Conservation (phyloP, 2,888 invertebrate genomes). For the Macrophya annulata region DNA sequence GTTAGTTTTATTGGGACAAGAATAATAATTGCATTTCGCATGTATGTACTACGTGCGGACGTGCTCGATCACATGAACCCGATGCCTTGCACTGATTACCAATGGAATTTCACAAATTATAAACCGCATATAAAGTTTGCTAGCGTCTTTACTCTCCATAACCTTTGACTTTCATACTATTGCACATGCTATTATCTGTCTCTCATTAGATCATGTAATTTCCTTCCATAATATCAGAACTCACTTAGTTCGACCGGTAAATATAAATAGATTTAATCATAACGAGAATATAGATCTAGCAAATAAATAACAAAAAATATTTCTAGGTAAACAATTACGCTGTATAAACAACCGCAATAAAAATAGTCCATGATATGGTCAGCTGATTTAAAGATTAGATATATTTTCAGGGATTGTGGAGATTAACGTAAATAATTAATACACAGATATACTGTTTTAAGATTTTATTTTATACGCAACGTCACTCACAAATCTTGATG, state of each 20-base stretch:
- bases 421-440: too few species aligned
- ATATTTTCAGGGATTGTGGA: too few species aligned
- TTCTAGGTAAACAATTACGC: too few species aligned
- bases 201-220: constrained; percentile 8
- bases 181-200: not conserved
- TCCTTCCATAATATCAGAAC: constrained; percentile 6
- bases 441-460: too few species aligned
- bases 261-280: too few species aligned
- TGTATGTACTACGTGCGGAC: not conserved
- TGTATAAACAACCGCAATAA: too few species aligned
- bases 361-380: too few species aligned
- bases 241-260: not conserved
- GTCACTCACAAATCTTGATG: too few species aligned
- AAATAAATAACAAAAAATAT: too few species aligned
- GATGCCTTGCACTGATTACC: not conserved
- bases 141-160: not conserved
- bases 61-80: not conserved
- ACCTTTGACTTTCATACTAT: not conserved
- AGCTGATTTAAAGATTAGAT: too few species aligned
- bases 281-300: too few species aligned
- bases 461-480: too few species aligned
- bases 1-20: not conserved
- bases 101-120: constrained; percentile 1
- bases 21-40: not conserved
- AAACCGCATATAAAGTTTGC: constrained; percentile 7